Base-by-base conservation (phyloP, 2,797 vertebrate species). In the Ibycter americanus region DNA sequence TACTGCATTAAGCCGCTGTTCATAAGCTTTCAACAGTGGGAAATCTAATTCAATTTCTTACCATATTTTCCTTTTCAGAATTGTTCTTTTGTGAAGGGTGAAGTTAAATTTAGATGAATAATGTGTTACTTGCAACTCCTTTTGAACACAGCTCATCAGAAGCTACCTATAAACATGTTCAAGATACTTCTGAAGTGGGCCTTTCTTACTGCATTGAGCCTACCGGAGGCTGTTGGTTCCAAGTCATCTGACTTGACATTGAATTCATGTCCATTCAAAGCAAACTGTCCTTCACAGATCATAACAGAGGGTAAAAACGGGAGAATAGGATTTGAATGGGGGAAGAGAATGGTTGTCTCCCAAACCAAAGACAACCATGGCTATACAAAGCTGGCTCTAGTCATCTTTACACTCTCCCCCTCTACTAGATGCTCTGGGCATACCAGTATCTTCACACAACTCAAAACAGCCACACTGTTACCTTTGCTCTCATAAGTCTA, bases 31-130 rank as follows among this genome's bases (percentile, higher is more conserved):
- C 93, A 95, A 70, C 71, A 91, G 40, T 49, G 71, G 67, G 59
- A 94, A 86, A 92, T 32, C 46, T 62, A 83, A 95, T 66, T 89
- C 63, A 80, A 82, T 95, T 91, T 86, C 76, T 58, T 74, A 78
- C 40, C 46, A 47, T 89, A 71, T 86, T 94, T 87, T 73, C 51
- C 29, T 84, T 65, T 79, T 42, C 83, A 67, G 52, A 89, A 86
- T 73, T 87, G 46, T 79, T 91, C 61, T 44, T 78, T 91, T 76
- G 36, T 86, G 77, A 94, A 94, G 66, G 56, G 68, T 80, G 88
- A 86, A 72, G 63, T 83, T 63, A 76, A 89, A 85, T 89, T 85
- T 56, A 80, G 87, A 82, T 81, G 27, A 94, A 91, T 87, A 42
- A 19, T 38, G 25, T 84, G 87, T 83, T 20, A 52, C 65, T 44